phyloP scores from a whole-genome alignment of 1,140 invertebrate species.

The Bombyx mandarina region DNA sequence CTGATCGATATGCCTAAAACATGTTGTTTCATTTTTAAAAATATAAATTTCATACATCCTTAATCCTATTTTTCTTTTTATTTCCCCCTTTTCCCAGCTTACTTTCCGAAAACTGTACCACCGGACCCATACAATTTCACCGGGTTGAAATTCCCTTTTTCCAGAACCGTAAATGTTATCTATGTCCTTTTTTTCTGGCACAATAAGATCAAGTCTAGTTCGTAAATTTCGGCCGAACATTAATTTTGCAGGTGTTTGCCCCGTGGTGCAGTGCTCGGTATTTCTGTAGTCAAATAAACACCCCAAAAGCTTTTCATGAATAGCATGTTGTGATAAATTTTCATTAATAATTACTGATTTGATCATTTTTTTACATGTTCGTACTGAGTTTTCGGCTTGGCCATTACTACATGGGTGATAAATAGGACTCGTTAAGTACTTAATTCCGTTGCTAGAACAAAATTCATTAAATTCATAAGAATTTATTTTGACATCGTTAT shows the following conservation, averaged over 20 bases:
- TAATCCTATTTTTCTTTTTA: slow-evolving; percentile 10
- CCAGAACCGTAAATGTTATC: no score
- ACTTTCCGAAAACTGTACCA: no score
- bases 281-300: slow-evolving; percentile 26
- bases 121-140: no score
- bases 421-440: slow-evolving; percentile 22
- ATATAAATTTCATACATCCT: slow-evolving; percentile 1
- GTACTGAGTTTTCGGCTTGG: slow-evolving; percentile 22
- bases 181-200: no score
- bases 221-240: no score
- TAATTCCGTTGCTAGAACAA: slow-evolving; percentile 15
- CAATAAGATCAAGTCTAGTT: no score
- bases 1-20: not conserved
- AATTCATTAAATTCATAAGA: slow-evolving; percentile 16
- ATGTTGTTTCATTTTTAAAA: not conserved
- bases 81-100: no score
- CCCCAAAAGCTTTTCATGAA: slow-evolving; percentile 15
- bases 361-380: slow-evolving; percentile 19
- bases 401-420: slow-evolving; percentile 27
- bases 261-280: no score
- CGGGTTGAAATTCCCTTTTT: no score
- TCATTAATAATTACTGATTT: slow-evolving; percentile 10
- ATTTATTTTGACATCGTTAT: slow-evolving; percentile 17
- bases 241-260: no score
- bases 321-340: not conserved